Base-by-base conservation (phyloP, 2,113 vertebrate species). In the Dissostichus mawsoni region DNA sequence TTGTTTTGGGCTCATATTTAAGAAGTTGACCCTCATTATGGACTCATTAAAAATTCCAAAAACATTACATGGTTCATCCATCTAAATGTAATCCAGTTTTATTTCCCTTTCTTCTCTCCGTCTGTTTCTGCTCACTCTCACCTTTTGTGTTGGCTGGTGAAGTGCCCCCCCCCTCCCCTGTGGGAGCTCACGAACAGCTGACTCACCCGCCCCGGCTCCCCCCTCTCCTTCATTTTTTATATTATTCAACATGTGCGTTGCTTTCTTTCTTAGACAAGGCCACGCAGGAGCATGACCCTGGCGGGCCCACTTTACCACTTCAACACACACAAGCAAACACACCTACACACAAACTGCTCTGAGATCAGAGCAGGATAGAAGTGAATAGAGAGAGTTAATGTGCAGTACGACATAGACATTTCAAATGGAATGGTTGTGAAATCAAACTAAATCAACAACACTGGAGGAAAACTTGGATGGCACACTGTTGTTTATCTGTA, bases 171-270 rank as follows among this genome's bases (percentile, higher is more conserved):
- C 79, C 77, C 83, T 78, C 74, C 68, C 88, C 87, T 57, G 75
- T 77, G 86, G 88, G 87, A 90, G 84, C 80, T 70, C 76, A 76
- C 59, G 69, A 87, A 85, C 82, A 85, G 90, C 83, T 92, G 88
- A 91, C 91, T 91, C 89, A 88, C 75, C 51, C 62, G 18, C 74
- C 83, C 59, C 72, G 47, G 17, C 61, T 66, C 62, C 55, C 56
- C 56, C 20, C 25, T 64, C 62, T 69, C 62, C 66, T 87, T 91
- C 52, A 66, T 81, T 86, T 83, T 76, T 77, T 79, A 83, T 81
- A 81, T 88, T 84, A 87, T 87, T 86, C 79, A 87, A 89, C 84
- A 57, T 82, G 61, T 55, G 66, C 20, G 48, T 74, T 61, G 61
- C 76, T 88, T 89, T 85, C 80, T 72, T 80, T 69, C 88, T 87